These are phyloP conservation scores for Drosophila pullipes DNA, from an alignment of 2,888 invertebrate species.

Conservation along the genomic window DNA sequence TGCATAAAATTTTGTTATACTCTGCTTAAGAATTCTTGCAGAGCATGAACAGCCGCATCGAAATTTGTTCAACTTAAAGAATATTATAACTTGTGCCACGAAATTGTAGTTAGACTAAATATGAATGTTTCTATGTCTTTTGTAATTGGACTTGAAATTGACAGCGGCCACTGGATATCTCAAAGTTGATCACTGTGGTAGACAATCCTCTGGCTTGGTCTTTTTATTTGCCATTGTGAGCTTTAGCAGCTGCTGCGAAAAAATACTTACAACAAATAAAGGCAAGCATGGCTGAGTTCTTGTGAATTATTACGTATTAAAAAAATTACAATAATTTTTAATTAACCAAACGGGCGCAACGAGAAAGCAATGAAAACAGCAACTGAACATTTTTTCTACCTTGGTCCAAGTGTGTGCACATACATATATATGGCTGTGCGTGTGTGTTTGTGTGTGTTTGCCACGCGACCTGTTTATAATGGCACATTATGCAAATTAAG, in stretches of 20 bases:
- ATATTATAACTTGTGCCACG: not conserved
- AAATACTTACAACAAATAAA: slow-evolving; percentile 63
- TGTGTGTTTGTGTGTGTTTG: not conserved
- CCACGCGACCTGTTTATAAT: slow-evolving; percentile 61
- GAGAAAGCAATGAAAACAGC: slow-evolving; percentile 19
- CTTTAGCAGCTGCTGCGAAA: slow-evolving; percentile 22
- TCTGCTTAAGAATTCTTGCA: not conserved
- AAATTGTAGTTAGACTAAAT: too few relatives aligned
- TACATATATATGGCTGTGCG: not conserved
- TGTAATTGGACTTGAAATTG: not conserved
- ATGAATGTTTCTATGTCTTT: not conserved
- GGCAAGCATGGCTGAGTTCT: slow-evolving; percentile 41
- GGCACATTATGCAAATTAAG: slow-evolving; percentile 72
- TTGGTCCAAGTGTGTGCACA: slow-evolving; percentile 9
- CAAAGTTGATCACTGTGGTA: not conserved
- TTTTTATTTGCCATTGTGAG: slow-evolving; percentile 30
- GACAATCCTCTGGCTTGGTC: not conserved
- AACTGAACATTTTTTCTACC: slow-evolving; percentile 17
- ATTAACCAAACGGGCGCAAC: slow-evolving; percentile 61
- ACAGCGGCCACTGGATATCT: not conserved
- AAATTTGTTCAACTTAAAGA: not conserved
- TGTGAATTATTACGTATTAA: slow-evolving; percentile 70
- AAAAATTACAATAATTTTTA: slow-evolving; percentile 79
- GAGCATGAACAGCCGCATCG: not conserved
- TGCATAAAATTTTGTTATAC: slow-evolving; percentile 3